These are phyloP conservation scores for Parambassis ranga DNA, from an alignment of 2,797 vertebrate species.

Conservation along the genomic window DNA sequence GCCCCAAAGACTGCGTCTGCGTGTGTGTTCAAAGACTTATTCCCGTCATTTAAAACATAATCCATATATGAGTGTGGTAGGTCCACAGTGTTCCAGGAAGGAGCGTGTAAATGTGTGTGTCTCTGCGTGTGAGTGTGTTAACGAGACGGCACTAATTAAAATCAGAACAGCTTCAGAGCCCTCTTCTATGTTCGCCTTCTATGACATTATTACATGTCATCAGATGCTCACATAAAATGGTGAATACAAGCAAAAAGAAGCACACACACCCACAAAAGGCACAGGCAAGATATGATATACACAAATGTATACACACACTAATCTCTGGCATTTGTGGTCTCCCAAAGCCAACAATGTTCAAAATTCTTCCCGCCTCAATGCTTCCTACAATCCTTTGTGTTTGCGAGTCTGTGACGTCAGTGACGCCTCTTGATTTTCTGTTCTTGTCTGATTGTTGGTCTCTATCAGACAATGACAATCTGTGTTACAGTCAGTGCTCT, in stretches of 20 bases:
- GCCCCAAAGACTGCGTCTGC: conserved; percentile 42
- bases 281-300: neutral
- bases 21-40: conserved; percentile 47
- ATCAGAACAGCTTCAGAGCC: conserved; percentile 58
- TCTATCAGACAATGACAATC: conserved; percentile 27
- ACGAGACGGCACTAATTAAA: conserved; percentile 67
- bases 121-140: conserved; percentile 40
- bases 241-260: neutral
- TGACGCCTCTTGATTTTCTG: conserved; percentile 40
- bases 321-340: conserved; percentile 54
- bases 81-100: conserved; percentile 64
- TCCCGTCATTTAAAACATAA: conserved; percentile 61
- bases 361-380: conserved; percentile 48
- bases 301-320: conserved; percentile 29
- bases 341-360: conserved; percentile 28
- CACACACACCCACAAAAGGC: neutral
- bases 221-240: conserved; percentile 13
- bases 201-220: conserved; percentile 50
- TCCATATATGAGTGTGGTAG: conserved; percentile 65
- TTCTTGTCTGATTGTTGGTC: conserved; percentile 17
- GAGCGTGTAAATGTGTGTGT: conserved; percentile 30
- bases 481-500: neutral
- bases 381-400: conserved; percentile 69
- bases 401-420: conserved; percentile 40
- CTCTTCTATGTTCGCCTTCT: conserved; percentile 33